Conservation (phyloP, 2,888 invertebrate species). For the Rhamphomyia laevipes region DNA sequence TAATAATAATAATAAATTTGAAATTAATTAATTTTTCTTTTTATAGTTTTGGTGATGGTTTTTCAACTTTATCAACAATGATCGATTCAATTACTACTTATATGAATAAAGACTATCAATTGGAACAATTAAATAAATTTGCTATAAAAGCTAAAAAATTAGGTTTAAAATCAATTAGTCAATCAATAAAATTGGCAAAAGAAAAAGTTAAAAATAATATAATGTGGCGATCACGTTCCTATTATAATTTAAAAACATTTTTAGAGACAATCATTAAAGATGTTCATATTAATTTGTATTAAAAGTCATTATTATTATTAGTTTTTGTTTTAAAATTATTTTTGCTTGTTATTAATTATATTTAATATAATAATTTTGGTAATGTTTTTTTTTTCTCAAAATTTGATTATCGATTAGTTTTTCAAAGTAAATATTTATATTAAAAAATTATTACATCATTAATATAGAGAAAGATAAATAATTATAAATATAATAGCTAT, state of each 20-base stretch:
- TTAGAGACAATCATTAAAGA: conserved; percentile 33
- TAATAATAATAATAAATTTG: too few relatives aligned
- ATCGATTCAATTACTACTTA: conserved; percentile 40
- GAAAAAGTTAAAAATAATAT: conserved; percentile 37
- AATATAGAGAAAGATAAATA: too few relatives aligned
- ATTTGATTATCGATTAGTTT: too few relatives aligned
- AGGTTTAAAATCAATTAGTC: conserved; percentile 30
- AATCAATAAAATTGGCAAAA: conserved; percentile 32
- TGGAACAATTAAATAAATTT: conserved; percentile 31
- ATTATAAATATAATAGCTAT: too few relatives aligned
- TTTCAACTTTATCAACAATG: conserved; percentile 43
- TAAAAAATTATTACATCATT: too few relatives aligned
- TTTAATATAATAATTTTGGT: too few relatives aligned
- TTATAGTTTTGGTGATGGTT: conserved; percentile 43
- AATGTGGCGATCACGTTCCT: conserved; percentile 34
- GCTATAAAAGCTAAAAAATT: conserved; percentile 28
- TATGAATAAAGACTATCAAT: conserved; percentile 42
- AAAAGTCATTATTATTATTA: conserved; percentile 1
- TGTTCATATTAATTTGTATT: conserved; percentile 28
- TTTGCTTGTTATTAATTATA: too few relatives aligned
- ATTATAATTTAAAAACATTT: conserved; percentile 31
- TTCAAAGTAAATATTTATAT: too few relatives aligned
- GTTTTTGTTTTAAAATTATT: too few relatives aligned
- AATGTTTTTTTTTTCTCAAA: too few relatives aligned
- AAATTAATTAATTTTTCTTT: conserved; percentile 8